These are phyloP conservation scores for Scomber scombrus DNA, from an alignment of 2,113 vertebrate species.

Conservation along the genomic window DNA sequence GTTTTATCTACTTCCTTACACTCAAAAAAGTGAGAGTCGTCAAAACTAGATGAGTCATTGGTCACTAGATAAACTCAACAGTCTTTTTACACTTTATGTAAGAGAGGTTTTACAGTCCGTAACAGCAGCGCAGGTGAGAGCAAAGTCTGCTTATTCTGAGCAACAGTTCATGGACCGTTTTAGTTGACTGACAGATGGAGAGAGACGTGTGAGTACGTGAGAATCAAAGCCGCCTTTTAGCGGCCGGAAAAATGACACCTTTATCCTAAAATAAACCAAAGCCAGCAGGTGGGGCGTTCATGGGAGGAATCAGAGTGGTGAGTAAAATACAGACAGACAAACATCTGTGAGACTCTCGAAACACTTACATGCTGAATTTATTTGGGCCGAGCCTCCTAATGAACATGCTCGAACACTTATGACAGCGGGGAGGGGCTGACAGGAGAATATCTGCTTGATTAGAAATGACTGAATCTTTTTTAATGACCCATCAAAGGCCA, in stretches of 20 bases:
- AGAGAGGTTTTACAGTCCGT: too few species aligned
- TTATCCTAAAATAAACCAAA: neutral
- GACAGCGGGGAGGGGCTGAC: too few species aligned
- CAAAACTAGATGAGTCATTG: too few species aligned
- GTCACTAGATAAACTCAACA: too few species aligned
- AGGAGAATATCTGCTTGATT: too few species aligned
- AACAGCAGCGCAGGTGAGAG: neutral
- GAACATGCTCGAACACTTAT: neutral
- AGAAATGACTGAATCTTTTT: too few species aligned
- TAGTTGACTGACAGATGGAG: neutral
- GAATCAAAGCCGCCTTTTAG: neutral
- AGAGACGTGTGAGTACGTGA: too few species aligned
- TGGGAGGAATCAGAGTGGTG: neutral
- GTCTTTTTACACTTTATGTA: too few species aligned
- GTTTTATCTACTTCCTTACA: too few species aligned
- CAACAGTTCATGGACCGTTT: neutral
- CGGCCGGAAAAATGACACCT: neutral
- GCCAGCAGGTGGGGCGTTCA: neutral
- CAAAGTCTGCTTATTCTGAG: neutral
- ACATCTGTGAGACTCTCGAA: neutral
- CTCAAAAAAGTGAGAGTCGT: too few species aligned
- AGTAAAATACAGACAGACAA: neutral
- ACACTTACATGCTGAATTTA: neutral
- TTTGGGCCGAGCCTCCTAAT: neutral
- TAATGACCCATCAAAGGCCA: too few species aligned